Base-by-base conservation (phyloP, 2,113 vertebrate genomes). In the Origma solitaria region DNA sequence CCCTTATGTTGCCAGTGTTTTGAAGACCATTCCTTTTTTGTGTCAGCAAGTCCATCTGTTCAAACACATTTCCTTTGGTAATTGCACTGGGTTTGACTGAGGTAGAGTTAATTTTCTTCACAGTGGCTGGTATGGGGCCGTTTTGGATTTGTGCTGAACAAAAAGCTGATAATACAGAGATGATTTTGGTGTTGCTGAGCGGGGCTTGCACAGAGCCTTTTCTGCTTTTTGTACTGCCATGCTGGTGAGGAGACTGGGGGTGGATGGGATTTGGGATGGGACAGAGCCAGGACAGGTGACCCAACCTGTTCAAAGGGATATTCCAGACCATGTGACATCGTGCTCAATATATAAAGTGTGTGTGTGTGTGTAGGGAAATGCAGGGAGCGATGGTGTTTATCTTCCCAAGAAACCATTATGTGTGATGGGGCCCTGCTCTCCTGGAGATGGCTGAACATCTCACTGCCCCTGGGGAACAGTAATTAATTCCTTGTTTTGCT, bases 161-260 rank as follows among this genome's bases (percentile, higher is more conserved):
- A 3, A 61, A 25, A 0, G 24, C 3, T 69, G 35, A 47, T 23
- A 35, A 30, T 4, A 15, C 1, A n/a, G 45, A 45, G 9, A 35
- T 35, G 3, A 5, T 66, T 58, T 38, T 30, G 38, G 11, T 47
- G 7, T 2, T 76, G 47, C 47, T 76, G 47, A 40, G 47, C 54
- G 31, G 10, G 6, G 53, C 9, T 68, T 1, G 2, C 47, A 13
- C 30, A 68, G 18, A 11, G 24, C 38, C 21, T 54, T 11, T 25
- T 25, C 33, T 76, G 40, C 30, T 35, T 89, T 42, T 6, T 5
- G 3, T 14, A 25, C 4, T 11, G 62, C n/a, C 14, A 10, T 0
- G 0, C 1, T 25, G 69, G 28, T 2, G 5, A 54, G 21, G 30
- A n/a, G 1, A 0, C 0, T 15, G 24, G 53, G 19, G 9, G 7